Evolutionary conservation across 2,888 invertebrate species (phyloP), one percentile per base, ranked within the genome.

Genomic region (Athalia cordata): DNA sequence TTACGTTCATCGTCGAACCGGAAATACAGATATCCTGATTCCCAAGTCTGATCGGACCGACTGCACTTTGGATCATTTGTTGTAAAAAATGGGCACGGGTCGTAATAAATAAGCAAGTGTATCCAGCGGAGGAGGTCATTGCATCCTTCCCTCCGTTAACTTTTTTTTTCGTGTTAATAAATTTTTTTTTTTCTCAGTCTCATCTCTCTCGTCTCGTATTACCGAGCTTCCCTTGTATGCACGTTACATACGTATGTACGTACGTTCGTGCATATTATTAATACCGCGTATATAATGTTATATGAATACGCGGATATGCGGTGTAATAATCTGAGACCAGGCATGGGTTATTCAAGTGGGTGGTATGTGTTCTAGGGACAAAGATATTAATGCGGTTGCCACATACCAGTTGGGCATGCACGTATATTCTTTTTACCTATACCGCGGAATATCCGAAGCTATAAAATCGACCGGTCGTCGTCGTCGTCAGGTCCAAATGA

Each of bases 101-200:
- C 29, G 29, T 29, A 29, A 29, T 29, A 29, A 29, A 29, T 29
- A 29, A 29, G 29, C 29, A 29, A 29, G n/a, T 55, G 55, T n/a
- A n/a, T 9, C 7, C 11, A 11, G 11, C 55, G 55, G 55, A 11
- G 57, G 72, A 72, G 72, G 72, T 72, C 72, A 57, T 59, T 72
- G 72, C 15, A 72, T 72, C 72, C 59, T 7, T 13, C 45, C 57
- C 72, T 59, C 72, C 5, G 45, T 59, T 47, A 50, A 4, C 57
- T 29, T 72, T 72, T 72, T 52, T 11, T 72, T 13, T 29, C 52
- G 8, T 29, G n/a, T 50, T 7, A 13, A 8, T 65, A 55, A 6
- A 6, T 59, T 47, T 47, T 43, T 47, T 47, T 29, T 29, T 29
- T 29, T 47, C 72, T 57, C 11, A 45, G 72, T 72, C 47, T 59